Base-by-base conservation (phyloP, 2,888 invertebrate species). In the Hydroisotoma schaefferi region DNA sequence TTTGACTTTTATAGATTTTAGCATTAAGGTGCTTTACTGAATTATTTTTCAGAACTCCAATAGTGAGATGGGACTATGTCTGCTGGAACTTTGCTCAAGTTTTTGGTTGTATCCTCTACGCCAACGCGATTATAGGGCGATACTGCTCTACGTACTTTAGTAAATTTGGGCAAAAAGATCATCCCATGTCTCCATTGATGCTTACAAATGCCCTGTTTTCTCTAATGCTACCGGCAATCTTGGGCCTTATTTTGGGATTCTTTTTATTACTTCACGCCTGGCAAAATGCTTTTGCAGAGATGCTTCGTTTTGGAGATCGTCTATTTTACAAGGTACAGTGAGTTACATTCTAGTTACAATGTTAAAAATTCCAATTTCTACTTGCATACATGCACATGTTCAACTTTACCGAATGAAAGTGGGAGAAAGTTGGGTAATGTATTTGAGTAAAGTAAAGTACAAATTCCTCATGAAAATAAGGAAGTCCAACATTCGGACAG, bases 221-320 rank as follows among this genome's bases (percentile, higher is more conserved):
- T 28, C 85, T 87, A 75, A 83, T 88, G 74, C 78, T 91, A 59
- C 89, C 90, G 0, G 87, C 86, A 1, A 81, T 87, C 0, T 78
- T 88, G 48, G 80, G 85, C 1, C 84, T 86, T 64, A 75, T 90
- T 1, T 82, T 85, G 73, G 87, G 85, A 2, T 94, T 94, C 78
- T 97, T 92, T 78, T 84, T 88, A 64, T 79, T 97, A 2, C 80
- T 97, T 3, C 95, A 98, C 74, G 85, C 88, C 1, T 94, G 94
- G 91, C 81, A 89, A 74, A 98, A 97, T 77, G 88, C 88, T 22
- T 90, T 87, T 74, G 89, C 93, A 0, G 97, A 98, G 77, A 81
- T 94, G 78, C 77, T 94, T 63, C 83, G 82, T 62, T 98, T 97
- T 76, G 88, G 85, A 5, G 92, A 97, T 80, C 78, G 94, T 75